phyloP scores from a whole-genome alignment of 1,140 invertebrate species.

The Drosophila rhopaloa region DNA sequence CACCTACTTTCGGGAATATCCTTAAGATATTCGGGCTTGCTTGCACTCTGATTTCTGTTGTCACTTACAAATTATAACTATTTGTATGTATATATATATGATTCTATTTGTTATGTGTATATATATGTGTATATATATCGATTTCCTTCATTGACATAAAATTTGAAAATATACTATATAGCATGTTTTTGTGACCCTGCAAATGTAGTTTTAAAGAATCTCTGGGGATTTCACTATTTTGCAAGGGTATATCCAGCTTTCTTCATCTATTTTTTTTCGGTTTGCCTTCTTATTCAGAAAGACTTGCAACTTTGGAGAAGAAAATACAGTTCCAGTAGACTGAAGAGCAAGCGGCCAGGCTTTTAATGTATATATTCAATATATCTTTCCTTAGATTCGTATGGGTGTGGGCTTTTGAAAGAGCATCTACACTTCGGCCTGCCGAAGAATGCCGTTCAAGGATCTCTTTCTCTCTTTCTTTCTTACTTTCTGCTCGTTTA shows the following conservation, averaged over 20 bases:
- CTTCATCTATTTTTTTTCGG: not conserved
- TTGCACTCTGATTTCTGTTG: slow-evolving; percentile 15
- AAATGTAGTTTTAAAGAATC: not conserved
- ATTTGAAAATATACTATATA: slow-evolving; percentile 51
- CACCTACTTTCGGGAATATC: slow-evolving; percentile 19
- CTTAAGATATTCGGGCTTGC: slow-evolving; percentile 16
- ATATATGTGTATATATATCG: slow-evolving; percentile 42
- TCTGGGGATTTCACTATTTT: not conserved
- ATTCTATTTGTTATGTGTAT: slow-evolving; percentile 50
- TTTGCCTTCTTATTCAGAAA: slow-evolving; percentile 22
- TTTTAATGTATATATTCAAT: slow-evolving; percentile 28
- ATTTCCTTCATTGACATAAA: slow-evolving; percentile 65
- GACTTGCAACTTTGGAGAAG: slow-evolving; percentile 14
- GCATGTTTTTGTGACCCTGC: slow-evolving; percentile 21
- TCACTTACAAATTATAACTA: slow-evolving; percentile 62
- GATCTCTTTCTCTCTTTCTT: slow-evolving; percentile 9
- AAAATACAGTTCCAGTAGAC: slow-evolving; percentile 16
- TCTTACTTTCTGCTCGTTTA: slow-evolving; percentile 18
- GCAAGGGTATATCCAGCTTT: slow-evolving; percentile 10
- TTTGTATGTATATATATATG: slow-evolving; percentile 47
- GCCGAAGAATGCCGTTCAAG: slow-evolving; percentile 63
- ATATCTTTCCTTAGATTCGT: slow-evolving; percentile 17
- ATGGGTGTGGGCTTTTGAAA: slow-evolving; percentile 23
- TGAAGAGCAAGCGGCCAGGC: slow-evolving; percentile 32
- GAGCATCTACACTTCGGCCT: slow-evolving; percentile 71